Base-by-base conservation (phyloP, 1,140 invertebrate genomes). In the Cydia splendana region DNA sequence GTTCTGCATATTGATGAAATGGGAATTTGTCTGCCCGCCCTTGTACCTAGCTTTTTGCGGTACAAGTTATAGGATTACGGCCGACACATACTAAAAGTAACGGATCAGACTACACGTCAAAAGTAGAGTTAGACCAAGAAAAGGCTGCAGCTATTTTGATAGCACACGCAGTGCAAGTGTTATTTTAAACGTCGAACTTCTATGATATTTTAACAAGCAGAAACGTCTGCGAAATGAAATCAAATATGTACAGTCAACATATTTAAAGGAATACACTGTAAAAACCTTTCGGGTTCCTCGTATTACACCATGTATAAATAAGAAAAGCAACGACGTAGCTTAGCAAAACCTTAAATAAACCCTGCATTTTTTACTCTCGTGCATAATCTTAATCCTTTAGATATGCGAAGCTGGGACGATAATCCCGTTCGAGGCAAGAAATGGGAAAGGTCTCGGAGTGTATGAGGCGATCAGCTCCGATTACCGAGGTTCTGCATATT, bases 1-100 rank as follows among this genome's bases (percentile, higher is more conserved):
- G 67, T 71, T 71, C 67, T 71, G 67, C 67, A 71, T 71, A 71
- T 71, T 71, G 67, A 71, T 71, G 67, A 71, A 71, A 71, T 71
- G 67, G 34, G 67, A 71, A n/a, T 71, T 38, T 38, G 67, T 71
- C 67, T 71, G 34, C 67, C 34, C 34, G 45, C 34, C 9, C 15
- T 71, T 38, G 34, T 38, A 38, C 67, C 34, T 18, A 71, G 34
- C 34, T 18, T 15, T 1, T 18, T 24, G 30, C n/a, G 30, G 67
- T 71, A 38, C n/a, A 71, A 42, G n/a, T 13, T 38, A 71, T 30
- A 42, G 15, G 30, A 71, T 2, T 10, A 6, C 5, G 15, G 30
- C 65, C 0, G 28, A 20, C 10, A 30, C 5, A n/a, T 53, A 53
- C n/a, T 30, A 30, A 30, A 30, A 30, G 4, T 30, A 30, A 30